Evolutionary conservation across 2,113 vertebrate species (phyloP).

Genomic region (Malurus alboscapulatus): DNA sequence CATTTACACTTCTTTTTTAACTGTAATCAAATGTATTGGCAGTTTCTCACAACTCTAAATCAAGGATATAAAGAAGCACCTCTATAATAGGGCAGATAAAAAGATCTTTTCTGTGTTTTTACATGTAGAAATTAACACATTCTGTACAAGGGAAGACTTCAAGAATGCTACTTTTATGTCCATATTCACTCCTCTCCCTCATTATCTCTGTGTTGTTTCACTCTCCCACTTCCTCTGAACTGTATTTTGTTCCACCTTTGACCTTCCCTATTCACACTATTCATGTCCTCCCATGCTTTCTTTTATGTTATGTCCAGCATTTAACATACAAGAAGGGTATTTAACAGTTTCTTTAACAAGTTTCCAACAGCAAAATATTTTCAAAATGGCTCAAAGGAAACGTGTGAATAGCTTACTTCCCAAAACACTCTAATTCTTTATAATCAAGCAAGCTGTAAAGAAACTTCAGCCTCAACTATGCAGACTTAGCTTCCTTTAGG

Average conservation of each 20-base stretch:
- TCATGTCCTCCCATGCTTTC: not conserved
- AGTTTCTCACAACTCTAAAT: not conserved
- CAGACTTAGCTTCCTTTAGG: not conserved
- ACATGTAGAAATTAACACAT: not conserved
- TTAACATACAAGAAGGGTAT: not conserved
- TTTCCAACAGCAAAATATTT: not conserved
- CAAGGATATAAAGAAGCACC: not conserved
- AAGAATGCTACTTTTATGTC: not conserved
- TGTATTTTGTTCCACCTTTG: not conserved
- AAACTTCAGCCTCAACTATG: not conserved
- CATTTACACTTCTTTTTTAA: not conserved
- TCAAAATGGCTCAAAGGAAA: not conserved
- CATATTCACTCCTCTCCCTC: not conserved
- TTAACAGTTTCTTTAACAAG: not conserved
- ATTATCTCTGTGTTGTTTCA: not conserved
- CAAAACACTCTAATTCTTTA: not conserved
- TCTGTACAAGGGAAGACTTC: not conserved
- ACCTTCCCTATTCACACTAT: not conserved
- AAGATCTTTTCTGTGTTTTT: not conserved
- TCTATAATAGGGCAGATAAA: not conserved
- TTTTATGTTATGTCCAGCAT: not conserved
- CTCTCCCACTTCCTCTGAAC: not conserved
- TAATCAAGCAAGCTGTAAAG: not conserved
- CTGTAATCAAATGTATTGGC: not conserved
- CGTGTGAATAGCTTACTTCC: not conserved